Percentiles rank a stretch among this genome's conserved stretches.
Evolutionary conservation across 2,797 vertebrate species (phyloP).

Genomic region (Tachyglossus aculeatus): DNA sequence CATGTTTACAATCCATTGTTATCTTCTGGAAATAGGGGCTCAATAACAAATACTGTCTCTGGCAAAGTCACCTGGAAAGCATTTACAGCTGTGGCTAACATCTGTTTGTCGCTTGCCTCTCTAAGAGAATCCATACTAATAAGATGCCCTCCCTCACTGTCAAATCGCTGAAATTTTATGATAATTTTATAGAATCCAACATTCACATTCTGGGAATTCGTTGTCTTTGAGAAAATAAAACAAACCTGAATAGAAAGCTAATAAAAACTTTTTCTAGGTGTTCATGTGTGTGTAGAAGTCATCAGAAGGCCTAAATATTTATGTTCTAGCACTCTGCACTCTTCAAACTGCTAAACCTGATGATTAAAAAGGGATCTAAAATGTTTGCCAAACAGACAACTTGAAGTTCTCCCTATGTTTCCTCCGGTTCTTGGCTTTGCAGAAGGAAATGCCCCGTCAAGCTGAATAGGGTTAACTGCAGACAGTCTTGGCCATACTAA

Average conservation of each 20-base stretch:
- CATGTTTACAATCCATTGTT: conserved; percentile 57
- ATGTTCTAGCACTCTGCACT: background rate
- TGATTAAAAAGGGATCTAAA: background rate
- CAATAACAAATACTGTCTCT: conserved; percentile 51
- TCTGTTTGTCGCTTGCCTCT: conserved; percentile 26
- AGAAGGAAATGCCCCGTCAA: background rate
- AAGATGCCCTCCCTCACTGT: background rate
- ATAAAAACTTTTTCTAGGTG: conserved; percentile 12
- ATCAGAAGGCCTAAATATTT: background rate
- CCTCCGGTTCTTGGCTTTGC: background rate
- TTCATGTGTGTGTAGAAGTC: background rate
- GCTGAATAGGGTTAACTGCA: background rate
- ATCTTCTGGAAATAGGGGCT: conserved; percentile 50
- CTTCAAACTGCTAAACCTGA: background rate
- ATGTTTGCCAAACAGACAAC: background rate
- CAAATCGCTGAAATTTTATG: background rate
- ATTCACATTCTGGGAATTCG: background rate
- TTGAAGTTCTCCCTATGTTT: background rate
- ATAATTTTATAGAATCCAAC: background rate
- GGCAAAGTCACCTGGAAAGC: conserved; percentile 40
- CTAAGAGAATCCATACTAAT: conserved; percentile 2
- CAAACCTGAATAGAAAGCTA: background rate
- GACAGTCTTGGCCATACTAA: background rate
- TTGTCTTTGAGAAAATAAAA: background rate
- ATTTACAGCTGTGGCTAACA: background rate